These are phyloP conservation scores for Ormyrus labotus DNA, from an alignment of 2,888 invertebrate genomes.

Conservation along the genomic window DNA sequence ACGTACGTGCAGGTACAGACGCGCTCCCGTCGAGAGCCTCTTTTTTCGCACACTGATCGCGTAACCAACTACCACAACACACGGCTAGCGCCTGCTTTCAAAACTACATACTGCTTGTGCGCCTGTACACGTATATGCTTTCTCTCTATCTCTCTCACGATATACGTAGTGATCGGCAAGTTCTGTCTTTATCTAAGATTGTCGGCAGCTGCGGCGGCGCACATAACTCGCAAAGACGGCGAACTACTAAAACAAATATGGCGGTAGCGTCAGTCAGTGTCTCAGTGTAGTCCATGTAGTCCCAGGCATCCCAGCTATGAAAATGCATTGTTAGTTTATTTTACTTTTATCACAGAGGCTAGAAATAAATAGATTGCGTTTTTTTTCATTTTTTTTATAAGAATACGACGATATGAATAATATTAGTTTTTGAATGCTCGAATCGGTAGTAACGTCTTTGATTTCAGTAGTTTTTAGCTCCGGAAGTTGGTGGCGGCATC, in stretches of 20 bases:
- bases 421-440: too few relatives aligned
- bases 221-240: background rate
- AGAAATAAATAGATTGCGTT: too few relatives aligned
- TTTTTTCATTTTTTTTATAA: too few relatives aligned
- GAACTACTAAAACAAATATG: constrained; percentile 73
- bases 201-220: background rate
- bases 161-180: background rate
- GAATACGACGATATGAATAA: too few relatives aligned
- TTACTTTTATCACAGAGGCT: too few relatives aligned
- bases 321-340: too few relatives aligned
- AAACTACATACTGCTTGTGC: constrained; percentile 24
- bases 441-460: background rate
- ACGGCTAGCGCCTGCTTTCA: constrained; percentile 40
- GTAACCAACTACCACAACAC: constrained; percentile 7
- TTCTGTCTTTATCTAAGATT: background rate
- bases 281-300: too few relatives aligned
- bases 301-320: too few relatives aligned
- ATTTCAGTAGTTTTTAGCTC: constrained; percentile 15
- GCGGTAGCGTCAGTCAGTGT: constrained; percentile 68
- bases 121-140: background rate
- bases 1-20: too few relatives aligned
- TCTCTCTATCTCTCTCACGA: constrained; percentile 20
- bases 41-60: constrained; percentile 10
- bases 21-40: background rate
- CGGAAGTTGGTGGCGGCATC: constrained; percentile 30